Evolutionary conservation across 2,888 invertebrate genomes (phyloP), one percentile per base, ranked within the genome.

Genomic region (Phalera bucephala): DNA sequence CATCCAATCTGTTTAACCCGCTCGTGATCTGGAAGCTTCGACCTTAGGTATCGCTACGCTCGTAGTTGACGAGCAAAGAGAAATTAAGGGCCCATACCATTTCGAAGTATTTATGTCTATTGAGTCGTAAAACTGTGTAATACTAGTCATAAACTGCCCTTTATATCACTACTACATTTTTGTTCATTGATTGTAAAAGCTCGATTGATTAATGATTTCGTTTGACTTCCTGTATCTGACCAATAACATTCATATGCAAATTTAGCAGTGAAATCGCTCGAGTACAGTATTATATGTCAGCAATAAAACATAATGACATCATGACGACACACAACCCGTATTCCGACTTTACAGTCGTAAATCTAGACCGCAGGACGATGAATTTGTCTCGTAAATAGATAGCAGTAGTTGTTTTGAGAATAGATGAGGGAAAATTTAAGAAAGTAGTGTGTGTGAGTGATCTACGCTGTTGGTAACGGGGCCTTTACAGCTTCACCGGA

Each of bases 281-380:
- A 54, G 52, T 63, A 53, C 52, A 37, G 55, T 52, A 52, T 56
- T 58, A 50, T 51, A 54, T 55, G 52, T 44, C 53, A 46, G 61
- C 52, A 57, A 60, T 71, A 62, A 64, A 65, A 55, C 53, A 60
- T 55, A 64, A 64, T 64, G 64, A 58, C 61, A 54, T 53, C 56
- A 62, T 57, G 61, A 56, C 56, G 51, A 54, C 51, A 59, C 40
- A 31, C 47, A 52, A 45, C 48, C 56, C 45, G 54, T 64, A 27
- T 39, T 39, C 40, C 36, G 17, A 40, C 26, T 43, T 29, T 29
- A 36, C 21, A 39, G 46, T 40, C 48, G 48, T 58, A 64, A 54
- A 64, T 63, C 47, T 52, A 54, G 46, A 54, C 36, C 42, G 34
- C 45, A 42, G 41, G 44, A 50, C 46, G 40, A 49, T 51, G 52